Conservation (phyloP, 2,113 vertebrate genomes). For the Tinamus guttatus region DNA sequence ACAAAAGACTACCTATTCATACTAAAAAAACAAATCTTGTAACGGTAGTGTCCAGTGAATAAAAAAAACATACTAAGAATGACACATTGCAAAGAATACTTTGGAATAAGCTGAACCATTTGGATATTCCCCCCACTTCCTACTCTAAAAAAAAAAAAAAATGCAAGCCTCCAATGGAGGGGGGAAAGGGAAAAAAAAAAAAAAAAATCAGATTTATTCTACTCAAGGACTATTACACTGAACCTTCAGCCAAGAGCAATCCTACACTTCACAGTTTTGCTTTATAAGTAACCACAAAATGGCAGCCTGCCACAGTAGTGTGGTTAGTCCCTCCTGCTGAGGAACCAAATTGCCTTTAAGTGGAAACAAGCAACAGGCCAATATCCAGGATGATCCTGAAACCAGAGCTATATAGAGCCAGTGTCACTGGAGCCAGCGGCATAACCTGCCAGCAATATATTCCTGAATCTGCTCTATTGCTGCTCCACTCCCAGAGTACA, state of each 20-base stretch:
- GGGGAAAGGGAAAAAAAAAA: background rate
- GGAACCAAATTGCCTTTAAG: background rate
- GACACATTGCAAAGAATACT: background rate
- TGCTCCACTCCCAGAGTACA: background rate
- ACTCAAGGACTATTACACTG: background rate
- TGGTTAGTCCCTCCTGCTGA: background rate
- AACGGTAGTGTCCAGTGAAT: background rate
- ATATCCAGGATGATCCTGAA: background rate
- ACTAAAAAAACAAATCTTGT: background rate
- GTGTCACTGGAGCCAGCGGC: background rate
- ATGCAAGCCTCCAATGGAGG: background rate
- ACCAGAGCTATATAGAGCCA: background rate
- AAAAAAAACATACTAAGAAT: background rate
- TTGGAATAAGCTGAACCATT: background rate
- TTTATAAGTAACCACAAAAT: background rate
- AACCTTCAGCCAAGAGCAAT: background rate
- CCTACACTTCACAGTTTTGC: background rate
- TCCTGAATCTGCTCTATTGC: background rate
- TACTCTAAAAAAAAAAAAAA: background rate
- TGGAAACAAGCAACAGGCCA: background rate
- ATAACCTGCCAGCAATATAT: background rate
- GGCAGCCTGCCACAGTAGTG: background rate
- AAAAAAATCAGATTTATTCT: background rate
- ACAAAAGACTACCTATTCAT: background rate
- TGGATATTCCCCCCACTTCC: background rate